Evolutionary conservation across 1,140 invertebrate species (phyloP).

Genomic region (Ctenoplectra terminalis): DNA sequence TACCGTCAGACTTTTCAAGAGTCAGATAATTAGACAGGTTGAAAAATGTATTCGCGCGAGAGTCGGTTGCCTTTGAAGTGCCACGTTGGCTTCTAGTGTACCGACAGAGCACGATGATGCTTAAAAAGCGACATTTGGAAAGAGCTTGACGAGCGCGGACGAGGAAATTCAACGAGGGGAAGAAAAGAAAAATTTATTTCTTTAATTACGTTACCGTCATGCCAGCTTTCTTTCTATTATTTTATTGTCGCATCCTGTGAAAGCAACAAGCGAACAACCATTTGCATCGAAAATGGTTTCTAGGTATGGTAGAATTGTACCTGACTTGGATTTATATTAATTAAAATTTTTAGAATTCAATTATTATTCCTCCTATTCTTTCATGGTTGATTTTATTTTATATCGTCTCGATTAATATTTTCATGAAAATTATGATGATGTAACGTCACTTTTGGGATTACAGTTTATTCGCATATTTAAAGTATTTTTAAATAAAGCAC

Average conservation of each 20-base stretch:
- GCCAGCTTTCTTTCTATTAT: neutral
- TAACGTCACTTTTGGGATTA: no score
- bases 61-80: constrained; percentile 32
- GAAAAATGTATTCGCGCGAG: constrained; percentile 64
- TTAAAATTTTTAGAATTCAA: no score
- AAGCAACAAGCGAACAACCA: neutral
- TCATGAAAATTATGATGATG: no score
- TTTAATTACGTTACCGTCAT: constrained; percentile 4
- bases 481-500: no score
- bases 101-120: constrained; percentile 35
- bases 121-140: constrained; percentile 47
- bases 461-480: no score
- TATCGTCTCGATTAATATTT: no score
- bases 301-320: no score
- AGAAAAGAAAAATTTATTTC: neutral
- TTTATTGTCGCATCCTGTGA: neutral
- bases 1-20: constrained; percentile 50
- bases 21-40: constrained; percentile 67
- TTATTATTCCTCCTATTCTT: no score
- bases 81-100: constrained; percentile 17
- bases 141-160: neutral
- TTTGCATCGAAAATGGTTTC: neutral
- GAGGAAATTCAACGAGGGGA: neutral
- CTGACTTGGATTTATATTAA: no score
- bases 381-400: no score